Evolutionary conservation across 2,888 invertebrate species (phyloP), one percentile per base, ranked within the genome.

Genomic region (Leucozona laternaria): DNA sequence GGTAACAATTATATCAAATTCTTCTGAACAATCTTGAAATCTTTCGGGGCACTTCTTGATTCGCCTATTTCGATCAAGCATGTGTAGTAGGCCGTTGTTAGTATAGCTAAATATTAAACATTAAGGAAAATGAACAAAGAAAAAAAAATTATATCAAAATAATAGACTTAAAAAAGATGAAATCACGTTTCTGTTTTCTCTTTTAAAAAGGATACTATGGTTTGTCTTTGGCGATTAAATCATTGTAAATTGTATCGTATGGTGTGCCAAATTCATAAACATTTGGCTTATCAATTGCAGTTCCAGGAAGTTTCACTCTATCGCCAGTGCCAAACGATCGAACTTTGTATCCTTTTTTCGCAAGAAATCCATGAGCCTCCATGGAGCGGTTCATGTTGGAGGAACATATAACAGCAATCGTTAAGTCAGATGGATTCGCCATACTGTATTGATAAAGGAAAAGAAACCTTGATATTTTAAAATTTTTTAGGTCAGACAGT

Each of bases 321-420:
- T 98, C 97, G 10, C 98, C 98, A 37, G 98, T 97, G 17, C 98
- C 98, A 93, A 96, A 99, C 0, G 98, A 99, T 91, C 97, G 95
- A 0, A 99, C 99, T 91, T 96, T 96, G 91, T 97, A 99, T 15
- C 99, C 99, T 91, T 98, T 98, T 93, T 99, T 99, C 76, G 98
- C 97, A 64, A 99, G 93, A 93, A 98, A 98, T 79, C 97, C 97
- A 93, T 99, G 99, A 17, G 99, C 99, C 93, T 99, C 99, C 99
- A 99, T 99, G 90, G 98, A 99, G 80, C 99, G 95, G 92, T 99
- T 99, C 98, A 99, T 99, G 92, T 99, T 99, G 91, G 98, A 99
- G 10, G 99, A 99, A 93, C 99, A 99, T 89, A 98, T 97, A 75
- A 99, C 98, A 28, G 99, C 99, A 90, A 99, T 95, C 90, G 95